Percentiles rank a stretch among this genome's conserved stretches.
Conservation (phyloP, 2,888 invertebrate species). For the Cantharis lateralis region DNA sequence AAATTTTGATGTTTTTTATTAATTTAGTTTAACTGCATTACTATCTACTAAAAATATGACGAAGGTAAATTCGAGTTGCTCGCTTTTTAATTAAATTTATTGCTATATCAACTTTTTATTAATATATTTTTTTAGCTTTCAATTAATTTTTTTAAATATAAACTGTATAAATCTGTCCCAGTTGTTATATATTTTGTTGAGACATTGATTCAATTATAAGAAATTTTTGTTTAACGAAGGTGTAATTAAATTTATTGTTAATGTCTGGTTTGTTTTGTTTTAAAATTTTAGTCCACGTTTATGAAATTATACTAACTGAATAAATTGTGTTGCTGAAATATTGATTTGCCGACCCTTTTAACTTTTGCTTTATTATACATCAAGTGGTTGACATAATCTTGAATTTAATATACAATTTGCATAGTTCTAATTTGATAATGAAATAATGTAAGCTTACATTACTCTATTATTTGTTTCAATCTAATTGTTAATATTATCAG, state of each 20-base stretch:
- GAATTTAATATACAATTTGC: conserved; percentile 1
- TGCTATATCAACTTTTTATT: too few relatives aligned
- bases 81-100: too few relatives aligned
- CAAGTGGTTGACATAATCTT: not conserved
- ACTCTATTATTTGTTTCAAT: not conserved
- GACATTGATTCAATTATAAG: not conserved
- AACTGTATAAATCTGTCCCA: not conserved
- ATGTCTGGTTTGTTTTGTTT: not conserved
- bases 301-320: not conserved
- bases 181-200: not conserved
- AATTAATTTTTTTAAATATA: not conserved
- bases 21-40: not conserved
- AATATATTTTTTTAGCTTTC: too few relatives aligned
- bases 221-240: not conserved
- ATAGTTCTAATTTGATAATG: conserved; percentile 1
- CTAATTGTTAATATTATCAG: not conserved
- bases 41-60: not conserved
- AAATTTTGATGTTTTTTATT: not conserved
- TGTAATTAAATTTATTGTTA: not conserved
- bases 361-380: not conserved
- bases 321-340: not conserved
- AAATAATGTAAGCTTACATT: not conserved
- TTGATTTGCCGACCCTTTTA: not conserved
- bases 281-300: not conserved
- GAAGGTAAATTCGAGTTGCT: not conserved